Evolutionary conservation across 2,797 vertebrate genomes (phyloP), one percentile per base, ranked within the genome.

Genomic region (Iguana delicatissima): DNA sequence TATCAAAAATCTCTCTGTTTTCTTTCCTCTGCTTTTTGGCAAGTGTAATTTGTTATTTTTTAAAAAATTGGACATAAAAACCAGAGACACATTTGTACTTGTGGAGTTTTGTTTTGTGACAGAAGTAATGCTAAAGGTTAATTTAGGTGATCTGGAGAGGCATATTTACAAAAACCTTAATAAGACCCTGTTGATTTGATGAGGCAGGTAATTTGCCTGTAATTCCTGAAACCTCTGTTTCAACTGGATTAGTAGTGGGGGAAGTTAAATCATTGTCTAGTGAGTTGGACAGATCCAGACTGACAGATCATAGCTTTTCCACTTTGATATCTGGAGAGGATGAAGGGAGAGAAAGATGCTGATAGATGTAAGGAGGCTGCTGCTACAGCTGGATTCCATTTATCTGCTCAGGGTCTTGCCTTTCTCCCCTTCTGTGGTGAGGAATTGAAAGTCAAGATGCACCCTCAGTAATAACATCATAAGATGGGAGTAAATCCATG

Each of bases 1-100:
- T 52, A 57, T 95, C 92, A 96, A 95, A 95, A 95, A 92, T 95
- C 50, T 50, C 91, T 93, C 96, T 96, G 95, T 96, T 64, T 32
- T 57, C 89, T 89, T 80, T 72, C 84, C 42, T 62, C 86, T 91
- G 12, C 89, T 90, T 32, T 62, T 89, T 94, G 93, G 88, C 90
- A 94, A 90, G 90, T 93, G 82, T 26, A 86, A 89, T 59, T 80
- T n/a, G 35, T 35, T 76, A 22, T 77, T 77, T 76, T 42, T 46
- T 77, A 42, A 52, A 79, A 85, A 62, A 20, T 35, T 6, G 22
- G 6, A 1, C 80, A 64, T 72, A 84, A 84, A 89, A 86, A 85
- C 69, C 62, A 76, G 42, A 26, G 76, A 89, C 81, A 93, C 79
- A 93, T 82, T 72, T 81, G 69, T 84, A 80, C 93, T 86, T 88